phyloP scores from a whole-genome alignment of 2,113 vertebrate genomes.

The Chaetura pelagica region DNA sequence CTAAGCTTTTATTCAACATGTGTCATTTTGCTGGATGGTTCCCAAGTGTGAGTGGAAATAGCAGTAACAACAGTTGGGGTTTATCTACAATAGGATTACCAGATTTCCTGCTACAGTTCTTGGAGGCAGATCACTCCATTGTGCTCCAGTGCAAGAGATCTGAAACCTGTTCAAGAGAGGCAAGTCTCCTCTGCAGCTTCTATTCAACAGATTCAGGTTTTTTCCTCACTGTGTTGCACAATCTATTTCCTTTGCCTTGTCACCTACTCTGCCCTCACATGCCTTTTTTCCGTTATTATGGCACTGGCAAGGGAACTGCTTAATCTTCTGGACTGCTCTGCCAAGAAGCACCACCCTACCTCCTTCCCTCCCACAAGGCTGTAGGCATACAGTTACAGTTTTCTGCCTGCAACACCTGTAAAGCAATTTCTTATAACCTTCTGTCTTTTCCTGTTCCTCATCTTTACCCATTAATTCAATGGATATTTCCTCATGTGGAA shows the following conservation, averaged over 20 bases:
- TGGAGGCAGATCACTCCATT: neutral
- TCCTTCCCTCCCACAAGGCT: neutral
- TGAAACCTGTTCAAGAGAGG: neutral
- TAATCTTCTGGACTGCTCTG: neutral
- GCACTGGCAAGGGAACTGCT: neutral
- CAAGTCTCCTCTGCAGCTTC: neutral
- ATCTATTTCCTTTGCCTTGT: neutral
- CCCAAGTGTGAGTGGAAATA: neutral
- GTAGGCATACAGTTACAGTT: neutral
- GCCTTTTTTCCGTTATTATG: neutral
- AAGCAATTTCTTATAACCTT: neutral
- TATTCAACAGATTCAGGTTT: neutral
- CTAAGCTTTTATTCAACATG: neutral
- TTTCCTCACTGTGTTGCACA: neutral
- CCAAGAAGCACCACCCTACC: neutral
- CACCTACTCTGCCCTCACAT: neutral
- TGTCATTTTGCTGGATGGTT: neutral
- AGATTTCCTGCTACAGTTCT: neutral
- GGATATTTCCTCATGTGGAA: neutral
- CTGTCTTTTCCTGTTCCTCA: neutral
- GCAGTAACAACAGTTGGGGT: neutral
- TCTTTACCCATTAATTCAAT: neutral
- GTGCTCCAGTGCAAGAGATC: neutral
- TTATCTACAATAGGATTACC: neutral
- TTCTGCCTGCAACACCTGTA: neutral